phyloP scores from a whole-genome alignment of 2,797 vertebrate species.

The Allochrocebus solatus region DNA sequence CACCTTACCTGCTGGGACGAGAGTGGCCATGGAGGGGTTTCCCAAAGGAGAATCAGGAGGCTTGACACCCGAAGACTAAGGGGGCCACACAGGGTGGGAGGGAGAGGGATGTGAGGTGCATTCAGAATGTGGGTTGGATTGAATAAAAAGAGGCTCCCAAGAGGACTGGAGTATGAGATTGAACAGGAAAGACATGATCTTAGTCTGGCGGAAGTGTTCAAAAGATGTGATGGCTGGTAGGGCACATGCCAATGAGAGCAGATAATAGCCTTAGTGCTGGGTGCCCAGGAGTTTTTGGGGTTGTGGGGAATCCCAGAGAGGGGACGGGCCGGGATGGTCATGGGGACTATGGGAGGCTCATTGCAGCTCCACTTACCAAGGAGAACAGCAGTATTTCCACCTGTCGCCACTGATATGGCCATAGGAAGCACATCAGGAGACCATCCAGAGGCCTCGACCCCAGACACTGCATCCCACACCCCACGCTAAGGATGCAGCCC shows the following conservation, averaged over 20 bases:
- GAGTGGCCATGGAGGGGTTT: neutral
- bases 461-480: too few species aligned
- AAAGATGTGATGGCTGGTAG: neutral
- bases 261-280: neutral
- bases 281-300: neutral
- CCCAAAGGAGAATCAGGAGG: neutral
- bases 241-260: neutral
- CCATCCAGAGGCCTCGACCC: too few species aligned
- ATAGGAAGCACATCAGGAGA: neutral
- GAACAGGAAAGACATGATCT: neutral
- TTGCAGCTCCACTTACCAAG: neutral
- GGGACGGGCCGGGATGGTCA: neutral
- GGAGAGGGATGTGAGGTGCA: neutral
- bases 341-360: neutral
- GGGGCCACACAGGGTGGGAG: neutral
- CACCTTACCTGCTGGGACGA: neutral
- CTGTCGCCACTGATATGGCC: neutral
- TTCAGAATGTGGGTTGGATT: neutral
- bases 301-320: neutral
- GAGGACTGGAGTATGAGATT: neutral
- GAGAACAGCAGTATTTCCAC: neutral
- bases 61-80: neutral
- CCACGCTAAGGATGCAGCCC: neutral
- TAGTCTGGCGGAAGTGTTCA: neutral
- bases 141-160: neutral